Conservation (phyloP, 2,797 vertebrate species). For the Sarcophilus harrisii region DNA sequence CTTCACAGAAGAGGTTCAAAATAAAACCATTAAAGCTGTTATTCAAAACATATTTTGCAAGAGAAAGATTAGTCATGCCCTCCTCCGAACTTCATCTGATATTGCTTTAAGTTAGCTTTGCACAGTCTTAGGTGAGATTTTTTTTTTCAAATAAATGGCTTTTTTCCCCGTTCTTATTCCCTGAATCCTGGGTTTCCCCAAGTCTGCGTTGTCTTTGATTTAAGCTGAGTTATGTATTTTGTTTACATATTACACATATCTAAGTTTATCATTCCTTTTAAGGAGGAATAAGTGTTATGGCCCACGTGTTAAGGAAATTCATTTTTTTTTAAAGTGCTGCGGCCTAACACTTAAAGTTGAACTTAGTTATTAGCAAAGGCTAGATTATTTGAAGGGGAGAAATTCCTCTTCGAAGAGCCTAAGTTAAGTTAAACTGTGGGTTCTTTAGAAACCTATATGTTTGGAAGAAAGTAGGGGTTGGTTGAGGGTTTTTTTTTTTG, state of each 20-base stretch:
- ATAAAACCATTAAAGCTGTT: slow-evolving; percentile 63
- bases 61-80: slow-evolving; percentile 65
- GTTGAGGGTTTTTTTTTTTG: not conserved
- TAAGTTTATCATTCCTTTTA: slow-evolving; percentile 53
- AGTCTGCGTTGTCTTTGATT: slow-evolving; percentile 41
- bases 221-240: slow-evolving; percentile 47
- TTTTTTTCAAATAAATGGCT: slow-evolving; percentile 52
- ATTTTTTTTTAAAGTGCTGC: slow-evolving; percentile 35
- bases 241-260: slow-evolving; percentile 54
- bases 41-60: slow-evolving; percentile 68
- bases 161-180: not conserved
- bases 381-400: slow-evolving; percentile 57
- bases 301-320: slow-evolving; percentile 37
- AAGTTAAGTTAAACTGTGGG: slow-evolving; percentile 62
- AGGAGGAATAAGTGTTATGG: slow-evolving; percentile 59
- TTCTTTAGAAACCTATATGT: slow-evolving; percentile 61
- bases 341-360: slow-evolving; percentile 52
- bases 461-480: slow-evolving; percentile 62
- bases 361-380: slow-evolving; percentile 53
- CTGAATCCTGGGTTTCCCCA: slow-evolving; percentile 44
- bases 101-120: slow-evolving; percentile 57
- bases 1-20: slow-evolving; percentile 58
- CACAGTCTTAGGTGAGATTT: slow-evolving; percentile 56
- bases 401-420: slow-evolving; percentile 62
- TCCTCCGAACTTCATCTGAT: slow-evolving; percentile 64